phyloP scores from a whole-genome alignment of 2,797 vertebrate genomes.

The Mus spretus region DNA sequence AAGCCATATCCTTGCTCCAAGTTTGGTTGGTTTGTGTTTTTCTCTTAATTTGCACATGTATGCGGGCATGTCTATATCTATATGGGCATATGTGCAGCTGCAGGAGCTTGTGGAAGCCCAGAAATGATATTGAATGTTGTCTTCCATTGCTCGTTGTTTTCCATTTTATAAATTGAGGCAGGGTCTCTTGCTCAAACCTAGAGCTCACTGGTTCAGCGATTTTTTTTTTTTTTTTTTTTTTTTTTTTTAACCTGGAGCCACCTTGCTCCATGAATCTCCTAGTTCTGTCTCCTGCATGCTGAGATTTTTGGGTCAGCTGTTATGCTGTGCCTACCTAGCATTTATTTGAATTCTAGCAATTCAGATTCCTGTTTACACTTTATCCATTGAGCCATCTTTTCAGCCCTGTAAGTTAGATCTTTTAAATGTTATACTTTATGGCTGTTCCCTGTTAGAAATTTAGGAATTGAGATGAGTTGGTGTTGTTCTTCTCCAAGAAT shows the following conservation, averaged over 20 bases:
- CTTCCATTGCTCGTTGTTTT: neutral
- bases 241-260: neutral
- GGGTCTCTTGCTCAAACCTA: neutral
- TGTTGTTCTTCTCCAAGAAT: neutral
- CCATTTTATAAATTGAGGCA: neutral
- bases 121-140: neutral
- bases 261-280: neutral
- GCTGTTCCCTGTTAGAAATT: constrained; percentile 34
- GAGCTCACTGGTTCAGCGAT: neutral
- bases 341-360: neutral
- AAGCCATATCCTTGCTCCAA: neutral
- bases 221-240: neutral
- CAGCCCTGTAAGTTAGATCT: neutral
- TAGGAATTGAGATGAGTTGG: neutral
- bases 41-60: too few relatives aligned
- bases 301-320: too few relatives aligned
- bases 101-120: neutral
- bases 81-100: neutral
- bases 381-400: neutral
- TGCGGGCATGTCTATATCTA: neutral
- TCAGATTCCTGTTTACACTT: neutral
- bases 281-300: neutral
- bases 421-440: constrained; percentile 35
- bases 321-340: neutral
- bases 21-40: neutral